Conservation (phyloP, 1,140 invertebrate species). For the Dendrolimus punctatus region DNA sequence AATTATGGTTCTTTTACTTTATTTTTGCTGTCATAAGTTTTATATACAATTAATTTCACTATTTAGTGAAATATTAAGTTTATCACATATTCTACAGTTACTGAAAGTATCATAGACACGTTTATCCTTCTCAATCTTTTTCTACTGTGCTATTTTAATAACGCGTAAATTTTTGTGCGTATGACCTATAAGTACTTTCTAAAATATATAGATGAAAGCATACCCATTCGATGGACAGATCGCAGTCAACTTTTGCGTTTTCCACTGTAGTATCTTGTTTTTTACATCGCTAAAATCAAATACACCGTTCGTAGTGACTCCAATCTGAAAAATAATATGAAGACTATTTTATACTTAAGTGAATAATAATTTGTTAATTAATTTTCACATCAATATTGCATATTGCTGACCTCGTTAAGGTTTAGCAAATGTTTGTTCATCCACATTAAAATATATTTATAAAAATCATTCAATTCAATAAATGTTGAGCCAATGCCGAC, state of each 20-base stretch:
- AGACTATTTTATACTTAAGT: no score
- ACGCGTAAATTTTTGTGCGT: no score
- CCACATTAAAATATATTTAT: conserved; percentile 55
- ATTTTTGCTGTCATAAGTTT: not conserved
- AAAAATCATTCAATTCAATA: conserved; percentile 48
- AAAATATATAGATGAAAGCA: conserved; percentile 7
- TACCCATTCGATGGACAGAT: conserved; percentile 62
- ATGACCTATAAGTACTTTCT: not conserved
- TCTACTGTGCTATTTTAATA: no score
- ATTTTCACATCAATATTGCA: no score
- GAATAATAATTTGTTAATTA: no score
- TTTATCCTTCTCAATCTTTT: no score
- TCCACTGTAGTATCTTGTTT: conserved; percentile 65
- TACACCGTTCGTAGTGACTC: conserved; percentile 46
- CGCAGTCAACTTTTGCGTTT: conserved; percentile 56
- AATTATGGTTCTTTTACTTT: no score
- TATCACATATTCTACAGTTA: no score
- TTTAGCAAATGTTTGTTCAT: conserved; percentile 46
- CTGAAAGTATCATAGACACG: no score
- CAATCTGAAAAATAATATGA: conserved; percentile 26
- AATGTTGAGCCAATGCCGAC: conserved; percentile 43
- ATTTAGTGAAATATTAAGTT: not conserved
- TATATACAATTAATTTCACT: not conserved
- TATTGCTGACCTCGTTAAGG: conserved; percentile 47
- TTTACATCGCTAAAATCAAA: conserved; percentile 60